These are phyloP conservation scores for Isoperla grammatica DNA, from an alignment of 2,888 invertebrate species.

Conservation along the genomic window DNA sequence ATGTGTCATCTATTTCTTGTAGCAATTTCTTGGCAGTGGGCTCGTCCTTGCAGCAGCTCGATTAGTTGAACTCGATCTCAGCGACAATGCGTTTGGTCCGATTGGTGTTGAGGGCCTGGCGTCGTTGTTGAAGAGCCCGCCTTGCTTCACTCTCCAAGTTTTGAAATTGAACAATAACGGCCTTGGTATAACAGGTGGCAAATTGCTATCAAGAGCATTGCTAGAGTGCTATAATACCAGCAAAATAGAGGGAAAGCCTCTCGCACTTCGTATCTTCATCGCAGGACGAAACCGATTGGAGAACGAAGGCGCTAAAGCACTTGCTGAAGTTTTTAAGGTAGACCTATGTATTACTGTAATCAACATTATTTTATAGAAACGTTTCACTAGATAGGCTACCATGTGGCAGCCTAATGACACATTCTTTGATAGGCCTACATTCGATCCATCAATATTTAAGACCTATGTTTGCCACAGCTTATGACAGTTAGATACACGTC, in stretches of 20 bases:
- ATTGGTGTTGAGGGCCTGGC: slow-evolving; percentile 87
- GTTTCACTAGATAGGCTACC: no score
- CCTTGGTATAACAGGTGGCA: slow-evolving; percentile 84
- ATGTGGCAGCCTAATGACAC: no score
- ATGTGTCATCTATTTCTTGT: slow-evolving; percentile 30
- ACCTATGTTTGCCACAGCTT: no score
- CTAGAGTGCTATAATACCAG: slow-evolving; percentile 59
- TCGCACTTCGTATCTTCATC: slow-evolving; percentile 76
- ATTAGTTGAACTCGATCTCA: slow-evolving; percentile 81
- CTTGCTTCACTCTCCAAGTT: slow-evolving; percentile 77
- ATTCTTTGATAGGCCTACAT: no score
- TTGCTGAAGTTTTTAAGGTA: slow-evolving; percentile 79
- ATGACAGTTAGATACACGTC: no score
- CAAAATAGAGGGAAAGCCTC: slow-evolving; percentile 57
- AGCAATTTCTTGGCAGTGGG: slow-evolving; percentile 70
- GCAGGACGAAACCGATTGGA: slow-evolving; percentile 93
- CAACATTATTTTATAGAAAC: no score
- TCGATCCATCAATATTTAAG: no score
- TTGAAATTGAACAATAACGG: slow-evolving; percentile 92
- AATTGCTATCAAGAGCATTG: slow-evolving; percentile 70
- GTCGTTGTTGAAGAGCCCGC: slow-evolving; percentile 71
- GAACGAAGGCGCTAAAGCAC: slow-evolving; percentile 82
- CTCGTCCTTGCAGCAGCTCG: slow-evolving; percentile 73
- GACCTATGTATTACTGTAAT: slow-evolving; percentile 5
- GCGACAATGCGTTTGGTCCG: slow-evolving; percentile 96